Evolutionary conservation across 1,140 invertebrate genomes (phyloP), one percentile per base, ranked within the genome.

Genomic region (Antheraea mylitta): DNA sequence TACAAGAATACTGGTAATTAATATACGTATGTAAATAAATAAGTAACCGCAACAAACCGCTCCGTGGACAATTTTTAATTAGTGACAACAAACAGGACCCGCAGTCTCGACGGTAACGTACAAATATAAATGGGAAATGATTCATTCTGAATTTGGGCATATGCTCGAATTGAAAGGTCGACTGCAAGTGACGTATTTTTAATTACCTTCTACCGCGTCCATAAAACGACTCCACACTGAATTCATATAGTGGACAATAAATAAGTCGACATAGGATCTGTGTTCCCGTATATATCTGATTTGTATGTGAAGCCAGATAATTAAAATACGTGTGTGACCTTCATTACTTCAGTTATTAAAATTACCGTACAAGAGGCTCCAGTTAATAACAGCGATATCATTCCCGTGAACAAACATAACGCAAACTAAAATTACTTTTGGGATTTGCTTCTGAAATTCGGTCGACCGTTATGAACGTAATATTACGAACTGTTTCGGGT

Each of bases 171-270:
- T 83, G 88, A 87, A 91, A 89, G 82, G 83, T 90, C 82, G 87
- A 85, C 86, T 90, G 89, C 87, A 82, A 88, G 80, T 90, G 89
- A 91, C 89, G 86, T 90, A 87, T 91, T 91, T 91, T 90, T 91
- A 91, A 91, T 91, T 90, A 90, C 87, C 87, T 81, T 78, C 82
- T 76, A 88, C 87, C 87, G 81, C 82, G 76, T 79, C 79, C 77
- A 80, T 79, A 79, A 78, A 79, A 80, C 81, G 83, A 68, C 70
- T 81, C 76, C 82, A 83, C 90, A 89, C 88, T 88, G 83, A 90
- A 91, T 87, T 86, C 85, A 82, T 83, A 89, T 87, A 85, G 86
- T 83, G 82, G 84, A 85, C 87, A 82, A 86, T 85, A 86, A 86
- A 87, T 85, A 86, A 85, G 79, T 85, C 73, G 76, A 80, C 74